Base-by-base conservation (phyloP, 2,113 vertebrate species). In the Tapirus terrestris region DNA sequence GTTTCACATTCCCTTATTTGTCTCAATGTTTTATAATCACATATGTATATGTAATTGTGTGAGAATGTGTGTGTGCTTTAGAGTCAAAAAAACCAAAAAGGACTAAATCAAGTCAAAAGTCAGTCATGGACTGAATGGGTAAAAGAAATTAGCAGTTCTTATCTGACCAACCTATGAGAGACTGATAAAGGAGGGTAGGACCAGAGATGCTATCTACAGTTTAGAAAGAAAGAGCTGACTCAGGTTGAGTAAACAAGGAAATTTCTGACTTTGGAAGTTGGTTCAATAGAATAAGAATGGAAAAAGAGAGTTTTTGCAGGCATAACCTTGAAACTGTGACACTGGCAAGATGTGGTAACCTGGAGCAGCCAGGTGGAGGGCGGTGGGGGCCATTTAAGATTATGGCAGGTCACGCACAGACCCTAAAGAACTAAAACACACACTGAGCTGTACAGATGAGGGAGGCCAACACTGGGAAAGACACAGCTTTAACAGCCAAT, bases 331-430 rank as follows among this genome's bases (percentile, higher is more conserved):
- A 95, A 45, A 48, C 70, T 11, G 63, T 3, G 70, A 36, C 33
- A 56, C 4, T 39, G 18, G 61, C 33, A 33, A 21, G 13, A 7
- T 21, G 6, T n/a, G 8, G 27, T 7, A 33, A 14, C 31, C 43
- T 63, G 23, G 31, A 45, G 17, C 45, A 73, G 36, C 45, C 17
- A 5, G 72, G 29, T 6, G 5, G 45, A 89, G 29, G 45, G 75
- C 53, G 63, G 43, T 12, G 0, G 12, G 82, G 8, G 5, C 11
- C 51, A 53, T 33, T 29, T 4, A 72, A 33, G 56, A 39, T 1
- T 0, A 2, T 0, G 29, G n/a, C 29, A 58, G 48, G 11, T 8
- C 25, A 65, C 31, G 0, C 9, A 25, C 39, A 33, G 68, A 33
- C 39, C 51, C 33, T 21, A 31, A 58, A 7, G 53, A 58, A 14